These are phyloP conservation scores for Eumacrocentrus americanus DNA, from an alignment of 2,888 invertebrate species.

Conservation along the genomic window DNA sequence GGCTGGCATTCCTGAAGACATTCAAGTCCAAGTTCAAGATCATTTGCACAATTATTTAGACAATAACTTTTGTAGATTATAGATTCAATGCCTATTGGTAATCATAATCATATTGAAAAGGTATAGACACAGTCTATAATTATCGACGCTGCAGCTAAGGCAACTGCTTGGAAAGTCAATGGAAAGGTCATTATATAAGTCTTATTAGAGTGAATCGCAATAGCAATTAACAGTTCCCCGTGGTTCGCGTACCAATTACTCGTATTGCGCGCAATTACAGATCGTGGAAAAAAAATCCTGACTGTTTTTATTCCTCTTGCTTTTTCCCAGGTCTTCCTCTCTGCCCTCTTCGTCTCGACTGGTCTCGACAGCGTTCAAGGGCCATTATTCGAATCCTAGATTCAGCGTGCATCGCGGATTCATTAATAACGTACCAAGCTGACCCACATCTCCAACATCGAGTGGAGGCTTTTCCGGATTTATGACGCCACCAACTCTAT, in stretches of 20 bases:
- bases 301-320: neutral
- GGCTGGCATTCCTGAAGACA: slow-evolving; percentile 86
- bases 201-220: slow-evolving; percentile 1
- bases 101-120: neutral
- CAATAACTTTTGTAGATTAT: too few relatives aligned
- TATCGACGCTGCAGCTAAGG: too few relatives aligned
- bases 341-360: neutral
- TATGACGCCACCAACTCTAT: slow-evolving; percentile 18
- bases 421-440: slow-evolving; percentile 30
- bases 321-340: neutral
- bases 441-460: slow-evolving; percentile 23
- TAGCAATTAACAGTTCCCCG: slow-evolving; percentile 28
- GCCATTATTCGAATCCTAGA: slow-evolving; percentile 17
- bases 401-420: slow-evolving; percentile 22
- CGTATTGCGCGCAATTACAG: slow-evolving; percentile 15
- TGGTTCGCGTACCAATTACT: slow-evolving; percentile 28
- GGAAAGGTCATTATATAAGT: slow-evolving; percentile 18
- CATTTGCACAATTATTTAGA: too few relatives aligned
- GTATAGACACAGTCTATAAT: too few relatives aligned
- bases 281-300: slow-evolving; percentile 9
- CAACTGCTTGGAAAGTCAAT: slow-evolving; percentile 9
- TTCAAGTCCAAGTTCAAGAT: too few relatives aligned
- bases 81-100: neutral
- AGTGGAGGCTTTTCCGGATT: slow-evolving; percentile 9
- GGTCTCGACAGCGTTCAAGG: slow-evolving; percentile 4